Evolutionary conservation across 92 coral and sea anemone genomes (phyloP).

Genomic region (Actinernus sp.): DNA sequence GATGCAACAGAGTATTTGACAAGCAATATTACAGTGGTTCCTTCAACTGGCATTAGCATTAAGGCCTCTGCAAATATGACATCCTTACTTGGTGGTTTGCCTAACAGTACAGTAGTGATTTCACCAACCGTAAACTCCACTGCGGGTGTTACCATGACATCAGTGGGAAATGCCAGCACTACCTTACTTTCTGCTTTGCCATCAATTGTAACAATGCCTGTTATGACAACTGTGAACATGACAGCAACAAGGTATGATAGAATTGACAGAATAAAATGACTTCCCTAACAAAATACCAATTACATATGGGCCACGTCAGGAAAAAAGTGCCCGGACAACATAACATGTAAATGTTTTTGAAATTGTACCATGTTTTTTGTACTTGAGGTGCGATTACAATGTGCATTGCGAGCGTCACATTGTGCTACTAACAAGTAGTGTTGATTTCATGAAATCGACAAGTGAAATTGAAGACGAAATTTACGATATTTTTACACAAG

Average conservation of each 20-base stretch:
- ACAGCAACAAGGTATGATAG: conserved; percentile 18
- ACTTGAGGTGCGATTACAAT: too few relatives aligned
- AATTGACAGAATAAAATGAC: background rate
- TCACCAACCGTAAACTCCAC: background rate
- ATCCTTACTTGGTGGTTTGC: background rate
- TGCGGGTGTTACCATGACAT: background rate
- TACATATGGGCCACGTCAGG: too few relatives aligned
- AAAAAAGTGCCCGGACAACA: too few relatives aligned
- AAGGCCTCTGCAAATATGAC: background rate
- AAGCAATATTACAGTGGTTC: background rate
- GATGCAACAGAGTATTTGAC: conserved; percentile 1
- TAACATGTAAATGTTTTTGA: too few relatives aligned
- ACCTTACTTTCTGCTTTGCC: conserved; percentile 10
- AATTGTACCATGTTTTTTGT: too few relatives aligned
- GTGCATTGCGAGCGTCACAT: too few relatives aligned
- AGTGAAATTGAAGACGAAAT: too few relatives aligned
- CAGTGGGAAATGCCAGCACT: conserved; percentile 5
- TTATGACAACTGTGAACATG: conserved; percentile 30
- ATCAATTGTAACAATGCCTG: conserved; percentile 21
- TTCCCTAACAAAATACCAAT: too few relatives aligned
- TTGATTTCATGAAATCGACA: too few relatives aligned
- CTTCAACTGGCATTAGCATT: conserved; percentile 3
- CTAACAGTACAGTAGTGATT: background rate
- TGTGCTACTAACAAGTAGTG: too few relatives aligned
- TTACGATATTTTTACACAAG: too few relatives aligned